phyloP scores from a whole-genome alignment of 2,797 vertebrate species.

The Phrynocephalus vlangalii region DNA sequence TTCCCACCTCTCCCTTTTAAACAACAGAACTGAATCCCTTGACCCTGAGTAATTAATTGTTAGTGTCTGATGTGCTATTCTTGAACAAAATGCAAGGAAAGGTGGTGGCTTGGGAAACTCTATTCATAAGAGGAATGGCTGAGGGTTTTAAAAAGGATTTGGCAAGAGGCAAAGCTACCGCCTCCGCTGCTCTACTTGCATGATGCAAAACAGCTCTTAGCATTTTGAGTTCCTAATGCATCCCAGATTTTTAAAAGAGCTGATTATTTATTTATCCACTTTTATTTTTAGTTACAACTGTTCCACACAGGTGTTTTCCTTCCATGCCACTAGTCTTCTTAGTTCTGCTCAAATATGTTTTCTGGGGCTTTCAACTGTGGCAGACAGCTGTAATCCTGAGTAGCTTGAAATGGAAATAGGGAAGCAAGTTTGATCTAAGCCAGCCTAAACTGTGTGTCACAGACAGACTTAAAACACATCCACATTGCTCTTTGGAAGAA shows the following conservation, averaged over 20 bases:
- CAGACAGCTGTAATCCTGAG: background rate
- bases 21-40: background rate
- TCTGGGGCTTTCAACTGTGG: background rate
- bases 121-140: background rate
- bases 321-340: background rate
- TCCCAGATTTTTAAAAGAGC: conserved; percentile 6
- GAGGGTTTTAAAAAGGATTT: background rate
- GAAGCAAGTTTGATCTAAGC: background rate
- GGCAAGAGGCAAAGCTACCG: background rate
- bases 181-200: background rate
- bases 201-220: background rate
- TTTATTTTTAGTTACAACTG: conserved; percentile 12
- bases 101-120: background rate
- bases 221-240: background rate
- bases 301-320: conserved; percentile 21
- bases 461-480: background rate
- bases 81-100: background rate
- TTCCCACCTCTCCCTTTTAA: background rate
- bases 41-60: background rate
- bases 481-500: background rate
- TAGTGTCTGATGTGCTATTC: background rate
- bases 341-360: background rate
- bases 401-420: background rate
- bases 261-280: conserved; percentile 25
- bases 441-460: background rate